Percentiles rank a stretch among this genome's conserved stretches.
Evolutionary conservation across 53 echinoderm and acorn worm species (phyloP).

Genomic region (Echinometra lucunter): DNA sequence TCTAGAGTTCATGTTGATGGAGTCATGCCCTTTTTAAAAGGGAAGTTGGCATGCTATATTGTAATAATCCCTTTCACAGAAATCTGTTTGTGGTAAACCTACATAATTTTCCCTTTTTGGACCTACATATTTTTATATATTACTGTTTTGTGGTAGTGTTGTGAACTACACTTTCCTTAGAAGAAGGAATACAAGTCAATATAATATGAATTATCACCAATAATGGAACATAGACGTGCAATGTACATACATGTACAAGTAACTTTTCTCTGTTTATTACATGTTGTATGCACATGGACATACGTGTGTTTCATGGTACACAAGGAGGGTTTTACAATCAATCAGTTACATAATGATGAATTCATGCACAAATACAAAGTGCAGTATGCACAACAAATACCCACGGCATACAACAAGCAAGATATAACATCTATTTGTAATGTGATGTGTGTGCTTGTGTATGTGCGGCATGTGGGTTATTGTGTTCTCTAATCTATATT

Average conservation of each 20-base stretch:
- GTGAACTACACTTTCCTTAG: background rate
- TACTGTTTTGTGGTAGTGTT: too few relatives aligned
- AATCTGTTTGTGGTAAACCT: background rate
- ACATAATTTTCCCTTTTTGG: background rate
- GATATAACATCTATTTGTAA: background rate
- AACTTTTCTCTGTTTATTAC: background rate
- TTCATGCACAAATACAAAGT: background rate
- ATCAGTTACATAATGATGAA: conserved; percentile 3
- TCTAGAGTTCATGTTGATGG: background rate
- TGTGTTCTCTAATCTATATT: background rate
- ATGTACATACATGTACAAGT: background rate
- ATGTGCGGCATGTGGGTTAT: background rate
- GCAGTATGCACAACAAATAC: background rate
- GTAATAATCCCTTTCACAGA: background rate
- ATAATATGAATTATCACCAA: background rate
- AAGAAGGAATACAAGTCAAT: too few relatives aligned
- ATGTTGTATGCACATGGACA: background rate
- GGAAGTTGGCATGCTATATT: background rate
- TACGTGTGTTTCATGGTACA: background rate
- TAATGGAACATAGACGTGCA: background rate
- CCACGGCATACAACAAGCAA: background rate
- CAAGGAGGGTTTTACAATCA: background rate
- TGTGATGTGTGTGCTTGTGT: background rate
- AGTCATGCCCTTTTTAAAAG: background rate
- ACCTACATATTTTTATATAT: too few relatives aligned